phyloP scores from a whole-genome alignment of 2,797 vertebrate genomes.

The Setipinna tenuifilis region DNA sequence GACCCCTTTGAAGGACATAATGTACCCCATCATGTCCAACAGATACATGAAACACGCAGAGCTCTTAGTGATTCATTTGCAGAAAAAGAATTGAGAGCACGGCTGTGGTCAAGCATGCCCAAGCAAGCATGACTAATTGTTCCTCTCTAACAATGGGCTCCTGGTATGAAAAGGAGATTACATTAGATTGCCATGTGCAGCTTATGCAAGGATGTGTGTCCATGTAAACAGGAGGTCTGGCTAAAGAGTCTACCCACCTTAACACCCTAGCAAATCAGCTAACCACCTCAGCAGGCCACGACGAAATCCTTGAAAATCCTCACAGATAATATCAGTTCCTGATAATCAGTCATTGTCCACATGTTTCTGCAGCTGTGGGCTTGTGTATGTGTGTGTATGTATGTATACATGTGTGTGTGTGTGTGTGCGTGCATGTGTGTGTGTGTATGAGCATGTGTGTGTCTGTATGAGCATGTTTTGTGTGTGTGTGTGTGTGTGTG shows the following conservation, averaged over 20 bases:
- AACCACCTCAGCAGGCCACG: too few species aligned
- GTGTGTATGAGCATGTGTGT: too few species aligned
- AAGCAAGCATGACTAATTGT: background rate
- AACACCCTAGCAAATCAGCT: background rate
- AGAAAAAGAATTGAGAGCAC: background rate
- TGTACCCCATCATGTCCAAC: background rate
- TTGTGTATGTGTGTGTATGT: too few species aligned
- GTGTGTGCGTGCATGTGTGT: too few species aligned
- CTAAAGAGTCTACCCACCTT: background rate
- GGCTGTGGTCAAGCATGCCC: background rate
- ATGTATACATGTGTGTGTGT: too few species aligned
- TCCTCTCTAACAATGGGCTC: background rate
- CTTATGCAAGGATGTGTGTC: background rate
- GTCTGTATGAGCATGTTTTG: too few species aligned
- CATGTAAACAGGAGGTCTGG: background rate
- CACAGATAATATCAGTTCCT: too few species aligned
- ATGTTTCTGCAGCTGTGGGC: too few species aligned
- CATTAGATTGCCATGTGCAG: background rate
- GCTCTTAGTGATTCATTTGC: background rate
- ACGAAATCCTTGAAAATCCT: too few species aligned
- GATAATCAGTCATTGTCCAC: too few species aligned
- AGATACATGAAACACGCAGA: background rate
- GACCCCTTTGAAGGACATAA: constrained; percentile 8
- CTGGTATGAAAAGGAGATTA: background rate
- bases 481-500: too few species aligned